Base-by-base conservation (phyloP, 1,140 invertebrate species). In the Megathymus violae region DNA sequence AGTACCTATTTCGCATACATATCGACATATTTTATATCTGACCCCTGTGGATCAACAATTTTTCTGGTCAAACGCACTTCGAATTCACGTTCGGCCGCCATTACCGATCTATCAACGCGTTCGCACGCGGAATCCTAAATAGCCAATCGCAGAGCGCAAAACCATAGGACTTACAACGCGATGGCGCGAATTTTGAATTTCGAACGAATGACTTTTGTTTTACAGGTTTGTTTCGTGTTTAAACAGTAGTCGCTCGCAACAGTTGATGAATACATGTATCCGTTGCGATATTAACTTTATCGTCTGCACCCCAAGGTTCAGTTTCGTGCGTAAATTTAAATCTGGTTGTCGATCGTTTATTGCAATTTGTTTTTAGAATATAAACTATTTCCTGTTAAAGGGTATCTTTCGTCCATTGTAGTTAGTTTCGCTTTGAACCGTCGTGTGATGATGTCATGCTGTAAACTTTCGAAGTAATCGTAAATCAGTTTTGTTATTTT, bases 301-400 rank as follows among this genome's bases (percentile, higher is more conserved):
- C 4, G 0, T 0, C 1, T 13, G 3, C 6, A 6, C 0, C 0
- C 52, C 71, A 81, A 36, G 54, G 70, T 63, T 56, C 5, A 31
- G 11, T 64, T 69, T 75, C 31, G 17, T n/a, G 17, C 66, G 16
- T 52, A 47, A 13, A 17, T 38, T 7, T 9, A 13, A 27, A 7
- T 5, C 19, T 52, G 44, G 13, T 70, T 66, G 71, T 80, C 71
- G 70, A 78, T 62, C 69, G 74, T 85, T 84, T 86, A 85, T 82
- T 79, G 82, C 80, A 76, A 85, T 82, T 76, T 89, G 82, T 85
- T 86, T 84, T 74, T 73, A 82, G 85, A 85, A 88, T 89, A 88
- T 86, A 80, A 89, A 89, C 87, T 89, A 89, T 89, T 89, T 89
- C 87, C 87, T 89, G 87, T 86, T 89, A 86, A 80, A 75, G 71